Conservation (phyloP, 2,797 vertebrate genomes). For the Scyliorhinus canicula region DNA sequence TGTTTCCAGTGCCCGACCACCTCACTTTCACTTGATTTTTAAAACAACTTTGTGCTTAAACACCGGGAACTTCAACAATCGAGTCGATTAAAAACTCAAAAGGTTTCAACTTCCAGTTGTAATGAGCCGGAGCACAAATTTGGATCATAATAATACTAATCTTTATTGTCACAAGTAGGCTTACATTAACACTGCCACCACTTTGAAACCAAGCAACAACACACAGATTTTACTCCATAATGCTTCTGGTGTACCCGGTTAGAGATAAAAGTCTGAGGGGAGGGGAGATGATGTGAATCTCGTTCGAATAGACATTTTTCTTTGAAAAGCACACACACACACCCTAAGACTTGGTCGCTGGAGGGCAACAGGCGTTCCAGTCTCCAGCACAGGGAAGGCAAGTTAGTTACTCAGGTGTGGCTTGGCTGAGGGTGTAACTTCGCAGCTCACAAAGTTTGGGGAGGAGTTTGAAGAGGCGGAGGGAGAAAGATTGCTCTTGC, state of each 20-base stretch:
- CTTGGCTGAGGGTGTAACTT: background rate
- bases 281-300: background rate
- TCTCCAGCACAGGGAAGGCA: background rate
- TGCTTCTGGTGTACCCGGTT: background rate
- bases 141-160: background rate
- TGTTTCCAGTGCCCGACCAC: background rate
- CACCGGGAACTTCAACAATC: background rate
- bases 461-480: background rate
- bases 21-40: background rate
- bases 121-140: background rate
- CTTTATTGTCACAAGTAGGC: no score
- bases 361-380: background rate
- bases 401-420: background rate
- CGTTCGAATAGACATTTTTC: background rate
- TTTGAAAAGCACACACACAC: background rate
- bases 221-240: background rate
- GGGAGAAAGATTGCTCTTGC: background rate
- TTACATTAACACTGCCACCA: no score
- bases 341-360: background rate
- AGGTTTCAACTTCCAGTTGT: background rate
- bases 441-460: background rate
- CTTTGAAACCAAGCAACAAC: background rate
- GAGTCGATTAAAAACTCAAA: background rate
- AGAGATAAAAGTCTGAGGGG: background rate
- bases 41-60: background rate